phyloP scores from a whole-genome alignment of 2,888 invertebrate genomes.

The Erebia ligea region DNA sequence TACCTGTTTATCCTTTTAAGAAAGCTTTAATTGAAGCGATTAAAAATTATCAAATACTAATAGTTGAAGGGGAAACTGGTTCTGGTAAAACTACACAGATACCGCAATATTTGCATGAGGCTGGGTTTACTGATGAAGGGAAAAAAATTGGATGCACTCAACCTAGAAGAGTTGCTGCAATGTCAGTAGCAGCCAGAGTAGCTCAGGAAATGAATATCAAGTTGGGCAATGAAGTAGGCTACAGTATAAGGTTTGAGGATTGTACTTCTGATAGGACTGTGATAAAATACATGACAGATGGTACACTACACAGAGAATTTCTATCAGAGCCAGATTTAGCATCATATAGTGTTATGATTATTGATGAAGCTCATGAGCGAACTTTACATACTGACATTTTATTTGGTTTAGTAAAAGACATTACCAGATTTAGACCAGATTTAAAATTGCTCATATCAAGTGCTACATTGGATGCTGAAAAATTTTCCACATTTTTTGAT shows the following conservation, averaged over 20 bases:
- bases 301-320: conserved; percentile 98
- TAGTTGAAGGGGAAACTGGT: conserved; percentile 99
- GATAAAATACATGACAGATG: conserved; percentile 99
- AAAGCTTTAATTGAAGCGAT: conserved; percentile 95
- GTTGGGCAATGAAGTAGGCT: conserved; percentile 95
- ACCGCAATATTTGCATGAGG: conserved; percentile 98
- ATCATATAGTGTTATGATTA: conserved; percentile 98
- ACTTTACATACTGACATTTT: conserved; percentile 99
- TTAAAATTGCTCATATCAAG: conserved; percentile 98
- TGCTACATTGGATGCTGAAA: conserved; percentile 98
- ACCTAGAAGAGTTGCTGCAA: conserved; percentile 98
- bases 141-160: conserved; percentile 98
- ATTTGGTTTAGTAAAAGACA: conserved; percentile 98
- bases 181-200: conserved; percentile 99
- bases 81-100: conserved; percentile 99
- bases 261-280: conserved; percentile 98
- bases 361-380: conserved; percentile 99
- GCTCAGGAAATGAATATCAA: conserved; percentile 99
- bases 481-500: conserved; percentile 99
- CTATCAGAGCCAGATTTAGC: conserved; percentile 98
- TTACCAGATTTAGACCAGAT: conserved; percentile 95
- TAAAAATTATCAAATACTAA: conserved; percentile 93
- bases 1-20: conserved; percentile 97
- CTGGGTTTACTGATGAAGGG: conserved; percentile 92
- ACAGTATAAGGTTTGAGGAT: conserved; percentile 98